Base-by-base conservation (phyloP, 2,797 vertebrate species). In the Dendrocincla tyrannina region DNA sequence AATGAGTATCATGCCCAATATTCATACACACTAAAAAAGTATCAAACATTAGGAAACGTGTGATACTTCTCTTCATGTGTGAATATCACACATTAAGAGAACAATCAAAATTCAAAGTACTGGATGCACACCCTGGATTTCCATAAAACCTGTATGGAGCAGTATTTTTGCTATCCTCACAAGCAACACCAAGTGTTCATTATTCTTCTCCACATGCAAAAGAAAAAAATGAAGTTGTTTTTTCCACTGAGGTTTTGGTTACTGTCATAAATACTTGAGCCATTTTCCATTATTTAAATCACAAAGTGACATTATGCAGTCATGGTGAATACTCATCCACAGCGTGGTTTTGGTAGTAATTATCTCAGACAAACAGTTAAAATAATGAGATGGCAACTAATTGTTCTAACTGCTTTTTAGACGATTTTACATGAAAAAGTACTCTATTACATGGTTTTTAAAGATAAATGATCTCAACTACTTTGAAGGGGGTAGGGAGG, bases 381-480 rank as follows among this genome's bases (percentile, higher is more conserved):
- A 62, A 35, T 23, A 46, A 49, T 4, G 1, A 80, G 6, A 66
- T 17, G 19, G 7, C 22, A 67, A 30, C 14, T 52, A 11, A 46
- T 52, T 27, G 10, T 53, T 82, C 10, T n/a, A 16, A 7, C 5
- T 44, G 39, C 8, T 11, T 62, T 74, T 42, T 17, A 7, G 10
- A 10, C 23, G 20, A 25, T 12, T 49, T 66, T 49, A 53, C 56
- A 9, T 3, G 3, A 44, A 6, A 23, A 6, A 41, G 37, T 6
- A 49, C 3, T 11, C 12, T 9, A 5, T 22, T 7, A n/a, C 1
- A 2, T 8, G 4, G 17, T 10, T 15, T 49, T 55, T 2, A 2
- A 28, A 70, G 14, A 19, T 7, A 41, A 68, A 15, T 0, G 1
- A 85, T n/a, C 8, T 9, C 14, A 56, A 35, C 13, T 10, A 23